Conservation (phyloP, 2,113 vertebrate species). For the Stigmatopora argus region DNA sequence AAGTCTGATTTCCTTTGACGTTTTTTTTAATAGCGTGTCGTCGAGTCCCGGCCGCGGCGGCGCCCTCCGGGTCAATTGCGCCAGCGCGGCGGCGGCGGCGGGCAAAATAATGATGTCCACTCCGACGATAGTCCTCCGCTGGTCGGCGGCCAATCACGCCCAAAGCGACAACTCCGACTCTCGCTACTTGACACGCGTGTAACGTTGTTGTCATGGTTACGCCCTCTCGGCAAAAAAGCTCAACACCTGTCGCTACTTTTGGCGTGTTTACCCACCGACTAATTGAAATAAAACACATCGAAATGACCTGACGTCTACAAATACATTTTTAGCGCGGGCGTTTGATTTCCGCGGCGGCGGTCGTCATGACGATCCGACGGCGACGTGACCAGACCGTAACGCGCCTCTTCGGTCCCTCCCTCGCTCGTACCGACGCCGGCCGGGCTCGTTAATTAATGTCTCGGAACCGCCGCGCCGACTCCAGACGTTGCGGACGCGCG, state of each 20-base stretch:
- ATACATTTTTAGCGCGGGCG: too few species aligned
- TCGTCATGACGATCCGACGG: constrained; percentile 9
- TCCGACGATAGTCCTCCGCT: too few species aligned
- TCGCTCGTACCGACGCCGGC: background rate
- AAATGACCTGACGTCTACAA: too few species aligned
- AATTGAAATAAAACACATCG: too few species aligned
- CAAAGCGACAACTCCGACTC: background rate
- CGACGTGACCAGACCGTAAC: background rate
- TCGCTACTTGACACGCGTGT: background rate
- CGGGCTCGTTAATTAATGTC: background rate
- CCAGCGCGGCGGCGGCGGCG: background rate
- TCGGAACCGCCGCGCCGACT: background rate
- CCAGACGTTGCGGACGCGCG: background rate
- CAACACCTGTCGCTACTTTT: too few species aligned
- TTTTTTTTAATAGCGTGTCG: background rate
- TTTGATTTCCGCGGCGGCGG: background rate
- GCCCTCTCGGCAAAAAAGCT: too few species aligned
- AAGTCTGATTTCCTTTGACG: background rate
- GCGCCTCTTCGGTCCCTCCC: background rate
- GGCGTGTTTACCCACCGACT: too few species aligned
- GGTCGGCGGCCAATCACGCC: background rate
- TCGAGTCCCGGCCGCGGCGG: background rate
- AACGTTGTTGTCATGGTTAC: background rate
- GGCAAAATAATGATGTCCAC: constrained; percentile 5
- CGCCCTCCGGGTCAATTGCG: constrained; percentile 2